Evolutionary conservation across 2,888 invertebrate genomes (phyloP).

Genomic region (Diaperis boleti): DNA sequence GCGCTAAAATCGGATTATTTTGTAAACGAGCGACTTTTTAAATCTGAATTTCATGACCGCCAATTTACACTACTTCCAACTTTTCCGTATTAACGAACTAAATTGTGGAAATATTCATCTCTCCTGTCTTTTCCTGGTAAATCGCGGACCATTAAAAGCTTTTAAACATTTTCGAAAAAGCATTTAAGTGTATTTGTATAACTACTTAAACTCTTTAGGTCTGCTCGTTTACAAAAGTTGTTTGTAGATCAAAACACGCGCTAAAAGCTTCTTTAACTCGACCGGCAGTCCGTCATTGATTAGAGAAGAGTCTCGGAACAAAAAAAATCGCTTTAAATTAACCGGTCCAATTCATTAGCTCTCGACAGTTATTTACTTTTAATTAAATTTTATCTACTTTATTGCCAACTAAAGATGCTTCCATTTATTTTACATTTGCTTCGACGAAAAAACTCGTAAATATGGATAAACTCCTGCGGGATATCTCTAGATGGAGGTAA

Average conservation of each 20-base stretch:
- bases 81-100: slow-evolving; percentile 37
- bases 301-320: slow-evolving; percentile 40
- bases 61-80: slow-evolving; percentile 39
- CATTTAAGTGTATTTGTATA: slow-evolving; percentile 58
- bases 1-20: slow-evolving; percentile 26
- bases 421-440: slow-evolving; percentile 53
- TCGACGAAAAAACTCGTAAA: slow-evolving; percentile 50
- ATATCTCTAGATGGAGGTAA: too few species aligned
- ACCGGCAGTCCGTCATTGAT: slow-evolving; percentile 42
- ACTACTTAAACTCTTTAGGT: slow-evolving; percentile 56
- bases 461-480: slow-evolving; percentile 46
- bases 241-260: slow-evolving; percentile 58
- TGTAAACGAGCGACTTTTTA: slow-evolving; percentile 31
- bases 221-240: slow-evolving; percentile 58
- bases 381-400: slow-evolving; percentile 59
- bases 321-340: slow-evolving; percentile 54
- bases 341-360: slow-evolving; percentile 57
- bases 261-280: slow-evolving; percentile 55
- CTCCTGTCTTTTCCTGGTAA: slow-evolving; percentile 36
- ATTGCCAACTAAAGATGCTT: slow-evolving; percentile 53
- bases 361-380: slow-evolving; percentile 58
- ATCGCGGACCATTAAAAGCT: slow-evolving; percentile 53
- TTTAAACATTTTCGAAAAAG: slow-evolving; percentile 58
- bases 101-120: slow-evolving; percentile 39
- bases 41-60: slow-evolving; percentile 40